Percentiles rank a stretch among this genome's conserved stretches.
These are phyloP conservation scores for Psittacus erithacus DNA, from an alignment of 2,113 vertebrate species.

Conservation along the genomic window DNA sequence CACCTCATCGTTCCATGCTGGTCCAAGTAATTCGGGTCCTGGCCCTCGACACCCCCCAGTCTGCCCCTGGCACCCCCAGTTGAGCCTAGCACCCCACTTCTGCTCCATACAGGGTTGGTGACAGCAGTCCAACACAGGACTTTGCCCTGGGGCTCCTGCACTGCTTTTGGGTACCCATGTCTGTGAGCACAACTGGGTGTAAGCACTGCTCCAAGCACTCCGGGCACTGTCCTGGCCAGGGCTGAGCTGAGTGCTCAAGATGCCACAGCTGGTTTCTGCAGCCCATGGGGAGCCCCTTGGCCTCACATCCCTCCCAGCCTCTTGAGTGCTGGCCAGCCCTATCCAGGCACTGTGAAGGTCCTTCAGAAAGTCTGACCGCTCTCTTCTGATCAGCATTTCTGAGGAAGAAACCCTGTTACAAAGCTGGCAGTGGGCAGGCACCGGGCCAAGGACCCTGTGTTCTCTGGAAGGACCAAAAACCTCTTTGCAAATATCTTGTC, in stretches of 20 bases:
- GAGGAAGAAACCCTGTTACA: not conserved
- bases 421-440: not conserved
- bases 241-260: accelerated
- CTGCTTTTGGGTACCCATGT: accelerated
- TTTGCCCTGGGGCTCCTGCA: accelerated
- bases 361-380: not conserved
- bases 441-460: accelerated
- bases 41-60: not conserved
- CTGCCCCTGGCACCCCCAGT: not conserved
- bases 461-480: not conserved
- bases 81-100: not conserved
- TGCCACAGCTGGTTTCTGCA: accelerated
- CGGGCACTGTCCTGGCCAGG: not conserved
- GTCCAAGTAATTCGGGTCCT: not conserved
- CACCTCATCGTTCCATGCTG: accelerated
- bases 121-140: accelerated
- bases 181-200: not conserved
- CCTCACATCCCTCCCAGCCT: not conserved
- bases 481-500: not conserved
- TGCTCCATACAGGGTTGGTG: not conserved
- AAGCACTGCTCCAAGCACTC: not conserved
- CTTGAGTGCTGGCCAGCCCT: not conserved
- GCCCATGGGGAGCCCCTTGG: too few relatives aligned
- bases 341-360: not conserved
- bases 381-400: not conserved